A percentile compares a stretch with the other conserved stretches of the same genome.
Evolutionary conservation across 2,888 invertebrate genomes (phyloP).

Genomic region (Stenotaenia linearis): DNA sequence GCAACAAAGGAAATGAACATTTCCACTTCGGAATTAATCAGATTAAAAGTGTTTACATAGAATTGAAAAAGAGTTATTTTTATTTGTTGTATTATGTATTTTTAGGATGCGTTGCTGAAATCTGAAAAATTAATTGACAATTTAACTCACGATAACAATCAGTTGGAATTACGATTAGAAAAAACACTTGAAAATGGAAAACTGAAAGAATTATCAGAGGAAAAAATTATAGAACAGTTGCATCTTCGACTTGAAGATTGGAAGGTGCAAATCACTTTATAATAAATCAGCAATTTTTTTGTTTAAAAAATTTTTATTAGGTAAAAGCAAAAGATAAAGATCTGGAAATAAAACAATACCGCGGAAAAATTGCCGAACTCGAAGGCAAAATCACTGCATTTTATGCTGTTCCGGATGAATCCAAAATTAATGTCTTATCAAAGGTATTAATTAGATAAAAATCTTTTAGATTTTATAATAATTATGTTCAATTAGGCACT

Average conservation of each 20-base stretch:
- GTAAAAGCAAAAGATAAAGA: constrained; percentile 62
- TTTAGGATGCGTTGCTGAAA: neutral
- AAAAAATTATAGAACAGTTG: neutral
- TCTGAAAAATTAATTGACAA: neutral
- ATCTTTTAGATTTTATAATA: neutral
- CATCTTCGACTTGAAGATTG: constrained; percentile 8
- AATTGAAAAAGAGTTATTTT: neutral
- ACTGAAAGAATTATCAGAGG: neutral
- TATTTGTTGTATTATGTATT: neutral
- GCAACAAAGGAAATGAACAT: neutral
- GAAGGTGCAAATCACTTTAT: neutral
- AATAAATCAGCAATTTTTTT: too few relatives aligned
- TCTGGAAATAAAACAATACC: constrained; percentile 60
- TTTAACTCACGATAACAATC: neutral
- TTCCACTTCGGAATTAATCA: neutral
- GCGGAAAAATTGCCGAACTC: constrained; percentile 54
- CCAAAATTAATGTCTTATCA: constrained; percentile 47
- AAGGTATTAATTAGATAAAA: constrained; percentile 42
- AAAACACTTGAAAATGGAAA: neutral
- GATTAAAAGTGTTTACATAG: neutral
- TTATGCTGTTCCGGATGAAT: constrained; percentile 49
- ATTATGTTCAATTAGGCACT: constrained; percentile 53
- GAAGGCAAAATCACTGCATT: constrained; percentile 48
- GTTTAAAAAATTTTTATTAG: too few relatives aligned
- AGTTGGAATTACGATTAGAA: neutral